Conservation (phyloP, 2,888 invertebrate genomes). For the Epinotia brunnichana region DNA sequence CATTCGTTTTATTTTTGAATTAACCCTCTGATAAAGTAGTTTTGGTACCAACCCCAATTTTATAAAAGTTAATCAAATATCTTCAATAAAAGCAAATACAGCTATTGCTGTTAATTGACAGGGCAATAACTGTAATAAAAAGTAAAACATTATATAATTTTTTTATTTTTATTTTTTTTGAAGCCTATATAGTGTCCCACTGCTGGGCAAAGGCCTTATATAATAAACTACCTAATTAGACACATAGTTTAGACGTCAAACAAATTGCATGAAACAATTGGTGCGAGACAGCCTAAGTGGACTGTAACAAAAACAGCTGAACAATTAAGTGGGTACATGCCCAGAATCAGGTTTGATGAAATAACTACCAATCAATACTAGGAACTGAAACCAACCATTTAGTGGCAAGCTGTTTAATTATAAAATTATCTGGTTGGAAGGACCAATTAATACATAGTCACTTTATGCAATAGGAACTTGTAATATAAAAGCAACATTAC, state of each 20-base stretch:
- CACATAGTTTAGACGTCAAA: constrained; percentile 35
- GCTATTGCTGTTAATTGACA: constrained; percentile 16
- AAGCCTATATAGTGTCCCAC: too few relatives aligned
- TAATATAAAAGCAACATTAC: background rate
- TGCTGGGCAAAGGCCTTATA: too few relatives aligned
- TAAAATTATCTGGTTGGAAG: constrained; percentile 10
- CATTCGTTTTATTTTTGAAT: too few relatives aligned
- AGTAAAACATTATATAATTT: constrained; percentile 20
- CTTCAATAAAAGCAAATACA: constrained; percentile 2
- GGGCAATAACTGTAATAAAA: constrained; percentile 4
- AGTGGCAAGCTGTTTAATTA: constrained; percentile 24
- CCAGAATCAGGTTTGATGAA: constrained; percentile 40
- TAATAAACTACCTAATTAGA: constrained; percentile 23
- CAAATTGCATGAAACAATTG: constrained; percentile 40
- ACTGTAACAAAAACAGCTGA: constrained; percentile 34
- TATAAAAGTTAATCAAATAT: background rate
- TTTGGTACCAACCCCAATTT: background rate
- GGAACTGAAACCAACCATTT: constrained; percentile 30
- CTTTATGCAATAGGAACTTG: background rate
- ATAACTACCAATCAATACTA: constrained; percentile 41
- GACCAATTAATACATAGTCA: background rate
- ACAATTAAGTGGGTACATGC: constrained; percentile 30
- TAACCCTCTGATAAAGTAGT: too few relatives aligned
- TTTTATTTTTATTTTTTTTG: too few relatives aligned
- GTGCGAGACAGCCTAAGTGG: constrained; percentile 41